Evolutionary conservation across 2,113 vertebrate genomes (phyloP), one percentile per base, ranked within the genome.

Genomic region (Oplegnathus fasciatus): DNA sequence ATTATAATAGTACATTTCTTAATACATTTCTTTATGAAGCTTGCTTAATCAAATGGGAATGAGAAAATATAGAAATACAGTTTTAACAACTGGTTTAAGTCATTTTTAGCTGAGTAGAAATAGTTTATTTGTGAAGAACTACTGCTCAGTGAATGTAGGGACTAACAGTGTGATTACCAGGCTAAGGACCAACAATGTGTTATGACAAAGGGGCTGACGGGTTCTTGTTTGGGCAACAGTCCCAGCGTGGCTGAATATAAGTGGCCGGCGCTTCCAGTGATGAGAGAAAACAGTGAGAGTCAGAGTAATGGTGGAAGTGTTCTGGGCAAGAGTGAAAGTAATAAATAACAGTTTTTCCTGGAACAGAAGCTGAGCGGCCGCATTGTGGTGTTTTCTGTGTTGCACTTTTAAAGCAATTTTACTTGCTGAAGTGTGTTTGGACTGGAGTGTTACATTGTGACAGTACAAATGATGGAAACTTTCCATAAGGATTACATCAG

Each of bases 231-330:
- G 72, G 90, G 79, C 74, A 86, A 32, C 76, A 50, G 14, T 77
- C 85, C 81, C 62, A 85, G 71, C 26, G 46, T 55, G 66, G 42
- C 73, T 78, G 60, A 57, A 76, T 78, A 75, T 65, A 81, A 84
- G 68, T 74, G 82, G 86, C 86, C 87, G 80, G 24, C 0, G 17
- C 28, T 90, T 79, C 90, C 78, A 65, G 86, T 55, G 57, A 81
- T 70, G 83, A 89, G 57, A 76, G 46, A 71, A 1, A 30, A 79
- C 65, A 76, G 57, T 37, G 37, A 42, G 64, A 81, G 68, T 48
- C 48, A 50, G 28, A 85, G 55, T 64, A 50, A 78, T 44, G 60
- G 30, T 37, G 79, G 46, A 80, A 85, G 55, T 72, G 72, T 84
- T 83, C 80, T 82, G 84, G 73, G 70, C 76, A 77, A 32, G 55